Base-by-base conservation (phyloP, 2,797 vertebrate species). In the Thaleichthys pacificus region DNA sequence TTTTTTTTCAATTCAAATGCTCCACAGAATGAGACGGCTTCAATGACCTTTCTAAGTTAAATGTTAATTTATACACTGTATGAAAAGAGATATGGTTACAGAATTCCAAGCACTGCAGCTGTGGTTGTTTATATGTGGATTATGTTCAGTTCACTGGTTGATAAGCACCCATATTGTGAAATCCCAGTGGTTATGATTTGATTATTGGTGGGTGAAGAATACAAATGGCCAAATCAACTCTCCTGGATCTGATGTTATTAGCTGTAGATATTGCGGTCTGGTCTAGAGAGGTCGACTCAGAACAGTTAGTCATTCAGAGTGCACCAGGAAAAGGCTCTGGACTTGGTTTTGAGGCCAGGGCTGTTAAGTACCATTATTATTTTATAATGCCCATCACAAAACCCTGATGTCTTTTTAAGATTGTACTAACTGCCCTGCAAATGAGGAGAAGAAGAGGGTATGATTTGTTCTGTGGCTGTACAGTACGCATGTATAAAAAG, bases 21-120 rank as follows among this genome's bases (percentile, higher is more conserved):
- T 54, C 57, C 26, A 19, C 62, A 61, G 47, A 75, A 65, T 58
- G 56, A 81, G 67, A 68, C 63, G 58, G 56, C 69, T 73, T 70
- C 76, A 75, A 42, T 80, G 84, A 86, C 87, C 71, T 89, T 87
- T 86, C 56, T 38, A 66, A 82, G 78, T 69, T 58, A 76, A 87
- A 88, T 86, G 85, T 81, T 84, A 72, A 90, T 87, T 88, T 76
- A 81, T 77, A 72, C 76, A 74, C 70, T 61, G 71, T 79, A 77
- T 84, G 71, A 76, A 81, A 84, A 85, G 63, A 69, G 49, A 21
- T 66, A 24, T 58, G 49, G 72, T 64, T 64, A 15, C 75, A 72
- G 73, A 85, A 81, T 84, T 47, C 70, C 75, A 74, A 70, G 77
- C 24, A 77, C 84, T 70, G 77, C 69, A 74, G 61, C 68, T 77